Percentiles rank a stretch among this genome's conserved stretches.
phyloP scores from a whole-genome alignment of 1,140 invertebrate genomes.

The Drosophila repletoides region DNA sequence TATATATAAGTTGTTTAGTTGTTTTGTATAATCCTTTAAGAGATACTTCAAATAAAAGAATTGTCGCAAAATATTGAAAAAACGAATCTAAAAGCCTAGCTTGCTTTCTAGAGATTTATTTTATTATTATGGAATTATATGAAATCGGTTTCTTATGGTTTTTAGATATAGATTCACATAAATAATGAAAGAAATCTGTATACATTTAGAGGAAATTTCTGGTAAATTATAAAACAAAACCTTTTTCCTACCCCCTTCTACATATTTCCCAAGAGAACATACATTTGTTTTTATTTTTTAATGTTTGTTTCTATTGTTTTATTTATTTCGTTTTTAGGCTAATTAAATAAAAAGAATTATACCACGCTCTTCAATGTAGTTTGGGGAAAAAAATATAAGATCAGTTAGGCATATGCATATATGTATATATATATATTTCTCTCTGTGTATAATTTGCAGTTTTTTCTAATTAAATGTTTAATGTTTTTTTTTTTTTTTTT shows the following conservation, averaged over 20 bases:
- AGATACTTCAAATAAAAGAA: too few species aligned
- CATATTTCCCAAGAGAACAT: neutral
- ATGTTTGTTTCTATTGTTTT: conserved; percentile 22
- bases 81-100: too few species aligned
- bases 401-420: conserved; percentile 20
- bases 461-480: neutral
- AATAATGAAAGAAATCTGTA: too few species aligned
- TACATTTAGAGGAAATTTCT: too few species aligned
- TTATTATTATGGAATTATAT: too few species aligned
- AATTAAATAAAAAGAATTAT: conserved; percentile 60
- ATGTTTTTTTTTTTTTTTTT: neutral
- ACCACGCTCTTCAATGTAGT: conserved; percentile 21
- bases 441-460: conserved; percentile 22
- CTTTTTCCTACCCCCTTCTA: neutral
- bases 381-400: neutral
- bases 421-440: conserved; percentile 28
- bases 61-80: too few species aligned
- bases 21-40: too few species aligned
- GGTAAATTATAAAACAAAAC: neutral
- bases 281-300: conserved; percentile 40
- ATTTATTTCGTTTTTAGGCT: conserved; percentile 54
- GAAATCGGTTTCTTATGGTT: too few species aligned
- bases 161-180: too few species aligned
- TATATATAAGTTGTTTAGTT: too few species aligned
- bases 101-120: too few species aligned